Evolutionary conservation across 2,888 invertebrate genomes (phyloP), one percentile per base, ranked within the genome.

Genomic region (Tetanocera ferruginea): DNA sequence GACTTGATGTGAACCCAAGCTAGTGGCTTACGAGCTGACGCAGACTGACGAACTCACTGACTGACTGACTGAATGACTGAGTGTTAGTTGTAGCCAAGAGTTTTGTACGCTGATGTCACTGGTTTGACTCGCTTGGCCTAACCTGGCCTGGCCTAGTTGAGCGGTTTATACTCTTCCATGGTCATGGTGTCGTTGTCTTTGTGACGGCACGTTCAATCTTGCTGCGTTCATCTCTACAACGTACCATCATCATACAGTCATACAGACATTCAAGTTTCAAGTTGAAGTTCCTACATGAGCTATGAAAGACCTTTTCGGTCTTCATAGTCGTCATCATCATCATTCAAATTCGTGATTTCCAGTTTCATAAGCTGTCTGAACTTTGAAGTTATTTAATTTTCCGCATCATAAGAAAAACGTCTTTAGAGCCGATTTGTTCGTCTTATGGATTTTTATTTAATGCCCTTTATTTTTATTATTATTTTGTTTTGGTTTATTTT

Each of bases 301-400:
- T 9, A 4, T 14, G 28, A 60, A 60, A n/a, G n/a, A 28, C 25
- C 25, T 14, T 14, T 23, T 55, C 11, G 55, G 2, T n/a, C 37
- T 5, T 37, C 37, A 8, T 37, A 4, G 37, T 43, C 43, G 14
- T 55, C 14, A 3, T 28, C 60, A 28, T 8, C 28, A 28, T 28
- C 28, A 25, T 28, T 28, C 25, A 60, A 60, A 60, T 60, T 60
- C 60, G 60, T 60, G 60, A 60, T 60, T 28, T 60, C 25, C 25
- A 25, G 60, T 69, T 51, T 17, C 51, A 23, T 19, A 23, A 25
- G 19, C 71, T 60, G 57, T 43, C 57, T 72, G 57, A 72, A 72
- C 60, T 72, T 72, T 72, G 72, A 72, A 60, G 72, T 72, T 60
- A 57, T 72, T 72, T 72, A 55, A 72, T 72, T 72, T 72, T 72